Conservation (phyloP, 2,888 invertebrate species). For the Tryphoninae sp. region DNA sequence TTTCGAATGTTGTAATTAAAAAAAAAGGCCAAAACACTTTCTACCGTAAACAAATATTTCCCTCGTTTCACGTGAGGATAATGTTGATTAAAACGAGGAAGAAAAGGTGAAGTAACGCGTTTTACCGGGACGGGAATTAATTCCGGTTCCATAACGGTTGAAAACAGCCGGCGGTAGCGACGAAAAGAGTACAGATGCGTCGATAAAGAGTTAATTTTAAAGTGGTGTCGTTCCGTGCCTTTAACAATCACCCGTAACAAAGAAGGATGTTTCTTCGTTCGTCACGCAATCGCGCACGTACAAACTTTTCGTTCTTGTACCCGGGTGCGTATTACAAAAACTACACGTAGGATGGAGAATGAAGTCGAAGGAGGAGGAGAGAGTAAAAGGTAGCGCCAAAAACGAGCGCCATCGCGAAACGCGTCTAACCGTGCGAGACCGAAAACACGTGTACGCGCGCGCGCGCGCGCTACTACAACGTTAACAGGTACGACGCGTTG, state of each 20-base stretch:
- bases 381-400: too few relatives aligned
- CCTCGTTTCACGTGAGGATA: too few relatives aligned
- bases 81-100: too few relatives aligned
- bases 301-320: background rate
- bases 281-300: constrained; percentile 7
- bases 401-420: constrained; percentile 15
- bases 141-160: background rate
- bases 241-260: background rate
- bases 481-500: constrained; percentile 10
- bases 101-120: too few relatives aligned
- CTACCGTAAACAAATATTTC: too few relatives aligned
- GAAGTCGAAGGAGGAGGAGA: background rate
- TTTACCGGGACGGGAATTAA: background rate
- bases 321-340: background rate
- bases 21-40: too few relatives aligned
- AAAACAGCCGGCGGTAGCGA: background rate
- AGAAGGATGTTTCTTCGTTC: constrained; percentile 6
- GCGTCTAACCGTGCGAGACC: constrained; percentile 36
- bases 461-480: constrained; percentile 21
- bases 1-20: too few relatives aligned
- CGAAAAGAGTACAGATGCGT: background rate
- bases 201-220: background rate
- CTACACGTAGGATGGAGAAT: background rate
- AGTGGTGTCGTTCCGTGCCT: background rate
- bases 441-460: background rate